These are phyloP conservation scores for Boloria selene DNA, from an alignment of 2,888 invertebrate genomes.

Conservation along the genomic window DNA sequence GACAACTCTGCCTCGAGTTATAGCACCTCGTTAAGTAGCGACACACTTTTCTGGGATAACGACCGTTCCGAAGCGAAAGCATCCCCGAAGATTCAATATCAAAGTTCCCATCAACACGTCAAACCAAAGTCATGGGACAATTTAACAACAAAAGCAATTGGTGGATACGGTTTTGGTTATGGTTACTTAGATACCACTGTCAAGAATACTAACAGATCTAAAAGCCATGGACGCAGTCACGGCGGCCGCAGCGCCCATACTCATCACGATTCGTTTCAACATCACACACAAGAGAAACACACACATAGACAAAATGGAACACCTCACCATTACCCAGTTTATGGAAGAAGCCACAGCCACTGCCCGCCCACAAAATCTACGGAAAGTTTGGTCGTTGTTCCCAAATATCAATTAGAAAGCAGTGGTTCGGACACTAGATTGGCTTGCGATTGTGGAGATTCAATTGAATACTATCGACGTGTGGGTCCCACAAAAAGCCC, in stretches of 20 bases:
- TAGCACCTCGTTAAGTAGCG: conserved; percentile 92
- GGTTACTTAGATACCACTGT: conserved; percentile 88
- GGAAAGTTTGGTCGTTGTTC: conserved; percentile 87
- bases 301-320: conserved; percentile 72
- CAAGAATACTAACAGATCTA: conserved; percentile 69
- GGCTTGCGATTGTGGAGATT: conserved; percentile 87
- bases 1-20: conserved; percentile 91
- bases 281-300: conserved; percentile 69
- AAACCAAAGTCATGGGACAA: conserved; percentile 97
- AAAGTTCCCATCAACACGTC: conserved; percentile 70
- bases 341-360: conserved; percentile 76
- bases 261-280: conserved; percentile 73
- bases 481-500: conserved; percentile 61
- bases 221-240: conserved; percentile 79
- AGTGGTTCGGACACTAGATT: conserved; percentile 85
- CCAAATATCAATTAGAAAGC: conserved; percentile 83
- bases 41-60: conserved; percentile 92
- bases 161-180: conserved; percentile 93
- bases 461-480: conserved; percentile 68
- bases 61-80: conserved; percentile 70
- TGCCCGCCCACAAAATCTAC: conserved; percentile 89
- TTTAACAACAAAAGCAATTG: conserved; percentile 91
- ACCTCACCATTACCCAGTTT: conserved; percentile 73
- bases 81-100: conserved; percentile 76
- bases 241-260: conserved; percentile 83